Evolutionary conservation across 2,797 vertebrate species (phyloP).

Genomic region (Botia almorhae): DNA sequence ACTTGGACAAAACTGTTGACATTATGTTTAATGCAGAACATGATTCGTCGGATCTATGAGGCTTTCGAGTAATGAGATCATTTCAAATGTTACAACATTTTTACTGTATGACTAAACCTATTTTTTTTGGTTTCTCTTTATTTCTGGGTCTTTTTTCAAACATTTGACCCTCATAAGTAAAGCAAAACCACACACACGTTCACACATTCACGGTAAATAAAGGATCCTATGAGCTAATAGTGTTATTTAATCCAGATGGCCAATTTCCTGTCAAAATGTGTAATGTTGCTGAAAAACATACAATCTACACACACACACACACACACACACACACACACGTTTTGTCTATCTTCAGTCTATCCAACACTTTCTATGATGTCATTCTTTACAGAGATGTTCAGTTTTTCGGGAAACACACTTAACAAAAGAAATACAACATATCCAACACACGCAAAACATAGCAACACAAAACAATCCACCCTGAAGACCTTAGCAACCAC

Average conservation of each 20-base stretch:
- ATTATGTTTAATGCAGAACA: too few relatives aligned
- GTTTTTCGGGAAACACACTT: neutral
- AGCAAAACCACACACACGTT: neutral
- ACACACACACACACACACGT: neutral
- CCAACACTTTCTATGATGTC: slow-evolving; percentile 46
- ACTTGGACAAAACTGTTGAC: neutral
- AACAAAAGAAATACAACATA: neutral
- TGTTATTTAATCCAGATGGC: neutral
- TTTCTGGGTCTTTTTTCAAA: neutral
- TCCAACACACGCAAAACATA: neutral
- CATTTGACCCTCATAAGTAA: neutral
- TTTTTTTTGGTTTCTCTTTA: neutral
- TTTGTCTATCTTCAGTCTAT: slow-evolving; percentile 19
- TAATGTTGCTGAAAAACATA: neutral
- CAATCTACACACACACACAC: neutral
- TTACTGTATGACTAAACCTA: neutral
- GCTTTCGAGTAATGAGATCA: too few relatives aligned
- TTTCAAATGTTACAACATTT: too few relatives aligned
- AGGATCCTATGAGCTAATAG: slow-evolving; percentile 1
- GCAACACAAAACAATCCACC: too few relatives aligned
- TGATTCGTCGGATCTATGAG: too few relatives aligned
- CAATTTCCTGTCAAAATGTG: slow-evolving; percentile 21
- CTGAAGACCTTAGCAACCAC: too few relatives aligned
- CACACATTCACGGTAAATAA: slow-evolving; percentile 18
- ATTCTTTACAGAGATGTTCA: slow-evolving; percentile 39